A percentile compares a stretch with the other conserved stretches of the same genome.
Conservation (phyloP, 1,140 invertebrate genomes). For the Apolygus lucorum region DNA sequence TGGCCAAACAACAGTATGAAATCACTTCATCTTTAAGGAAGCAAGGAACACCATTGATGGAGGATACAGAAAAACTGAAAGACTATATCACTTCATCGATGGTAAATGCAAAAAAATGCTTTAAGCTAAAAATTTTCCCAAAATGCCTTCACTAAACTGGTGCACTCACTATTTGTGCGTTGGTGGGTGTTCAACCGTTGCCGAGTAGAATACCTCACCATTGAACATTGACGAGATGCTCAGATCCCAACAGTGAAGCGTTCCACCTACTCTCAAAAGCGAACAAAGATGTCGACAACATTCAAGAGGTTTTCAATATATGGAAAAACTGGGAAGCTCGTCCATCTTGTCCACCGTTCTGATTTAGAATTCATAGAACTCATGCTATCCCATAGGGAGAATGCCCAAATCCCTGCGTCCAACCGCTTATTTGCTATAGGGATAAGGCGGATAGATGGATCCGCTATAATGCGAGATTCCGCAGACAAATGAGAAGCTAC, state of each 20-base stretch:
- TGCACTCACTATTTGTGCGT: neutral
- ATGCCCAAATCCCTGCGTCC: neutral
- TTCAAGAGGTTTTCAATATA: slow-evolving; percentile 6
- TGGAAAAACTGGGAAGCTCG: neutral
- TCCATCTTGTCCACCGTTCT: neutral
- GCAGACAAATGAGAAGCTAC: neutral
- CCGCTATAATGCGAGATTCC: slow-evolving; percentile 7
- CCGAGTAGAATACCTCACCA: neutral
- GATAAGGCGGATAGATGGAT: neutral
- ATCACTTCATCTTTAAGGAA: neutral
- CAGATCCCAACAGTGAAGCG: neutral
- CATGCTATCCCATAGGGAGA: neutral
- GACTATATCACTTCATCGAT: neutral
- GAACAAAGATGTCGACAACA: neutral
- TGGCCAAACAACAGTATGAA: neutral
- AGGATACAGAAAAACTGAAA: neutral
- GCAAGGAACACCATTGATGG: neutral
- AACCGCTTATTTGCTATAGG: neutral
- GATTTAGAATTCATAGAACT: neutral
- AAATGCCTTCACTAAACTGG: neutral
- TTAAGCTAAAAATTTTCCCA: neutral
- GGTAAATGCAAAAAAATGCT: neutral
- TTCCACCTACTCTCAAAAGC: neutral
- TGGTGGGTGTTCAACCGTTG: slow-evolving; percentile 8
- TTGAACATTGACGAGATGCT: neutral